Evolutionary conservation across 2,113 vertebrate genomes (phyloP), one percentile per base, ranked within the genome.

Genomic region (Morone saxatilis): DNA sequence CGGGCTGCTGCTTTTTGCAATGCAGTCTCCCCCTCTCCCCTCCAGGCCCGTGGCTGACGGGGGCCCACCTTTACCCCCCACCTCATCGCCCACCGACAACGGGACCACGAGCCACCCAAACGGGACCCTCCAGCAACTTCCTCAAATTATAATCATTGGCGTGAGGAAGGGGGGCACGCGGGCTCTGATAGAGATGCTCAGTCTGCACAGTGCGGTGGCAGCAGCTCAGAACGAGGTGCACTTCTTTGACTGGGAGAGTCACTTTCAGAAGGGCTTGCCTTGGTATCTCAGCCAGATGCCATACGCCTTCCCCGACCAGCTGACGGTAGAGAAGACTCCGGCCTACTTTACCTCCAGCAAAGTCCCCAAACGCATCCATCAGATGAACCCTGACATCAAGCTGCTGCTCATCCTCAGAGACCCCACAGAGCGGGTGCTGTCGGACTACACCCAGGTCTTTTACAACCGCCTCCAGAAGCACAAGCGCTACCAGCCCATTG

Each of bases 221-320:
- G 96, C 97, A 0, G 98, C 98, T 1, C 96, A 97, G 91, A 99
- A 94, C 22, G 98, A 99, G 94, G 97, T 99, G 60, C 98, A 99
- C 93, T 99, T 99, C 93, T 99, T 99, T 19, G 97, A 99, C 95
- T 98, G 97, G 97, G 98, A 99, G 91, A 96, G 96, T 70, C 96
- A 98, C 83, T 99, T 97, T 73, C 91, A 94, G 90, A 97, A 95
- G 57, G 98, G 98, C 72, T 86, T 97, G 90, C 81, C 95, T 16
- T 99, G 98, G 98, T 99, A 99, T 81, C 89, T 95, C 11, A 95
- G 95, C 87, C 98, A 99, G 95, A 99, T 99, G 98, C 98, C 98
- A 0, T 94, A 95, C 72, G 96, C 97, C 0, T 88, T 85, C 48
- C 96, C 97, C 0, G 91, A 94, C 59, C 98, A 99, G 94, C 94